Evolutionary conservation across 2,797 vertebrate species (phyloP).

Genomic region (Acridotheres tristis): DNA sequence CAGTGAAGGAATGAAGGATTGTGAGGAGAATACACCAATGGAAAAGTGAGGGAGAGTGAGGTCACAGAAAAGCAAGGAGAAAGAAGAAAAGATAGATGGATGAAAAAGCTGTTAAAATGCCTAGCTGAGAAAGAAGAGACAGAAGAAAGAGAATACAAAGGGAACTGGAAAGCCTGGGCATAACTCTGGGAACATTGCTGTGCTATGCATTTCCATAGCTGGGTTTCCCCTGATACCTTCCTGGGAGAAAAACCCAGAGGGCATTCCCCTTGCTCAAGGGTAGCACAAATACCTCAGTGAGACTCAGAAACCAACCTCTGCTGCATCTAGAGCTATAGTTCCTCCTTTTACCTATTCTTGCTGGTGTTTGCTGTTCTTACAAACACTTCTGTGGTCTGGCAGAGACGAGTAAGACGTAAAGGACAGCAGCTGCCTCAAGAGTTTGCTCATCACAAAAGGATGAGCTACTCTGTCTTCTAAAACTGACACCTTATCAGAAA

Average conservation of each 20-base stretch:
- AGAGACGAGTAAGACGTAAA: not conserved
- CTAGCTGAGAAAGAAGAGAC: not conserved
- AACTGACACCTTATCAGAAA: not conserved
- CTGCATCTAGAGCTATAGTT: not conserved
- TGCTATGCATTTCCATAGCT: not conserved
- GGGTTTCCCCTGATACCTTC: not conserved
- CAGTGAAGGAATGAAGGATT: not conserved
- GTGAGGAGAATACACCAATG: not conserved
- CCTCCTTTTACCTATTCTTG: not conserved
- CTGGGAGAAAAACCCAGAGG: not conserved
- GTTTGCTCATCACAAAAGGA: not conserved
- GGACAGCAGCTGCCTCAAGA: not conserved
- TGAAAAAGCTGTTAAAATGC: not conserved
- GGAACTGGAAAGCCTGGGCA: not conserved
- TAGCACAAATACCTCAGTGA: not conserved
- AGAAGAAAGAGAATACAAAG: not conserved
- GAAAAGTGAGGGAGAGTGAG: not conserved
- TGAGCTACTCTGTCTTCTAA: not conserved
- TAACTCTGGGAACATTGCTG: not conserved
- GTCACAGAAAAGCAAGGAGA: not conserved
- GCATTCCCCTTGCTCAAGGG: not conserved
- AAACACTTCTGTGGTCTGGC: not conserved
- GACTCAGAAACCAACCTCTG: not conserved
- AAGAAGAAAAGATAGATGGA: not conserved
- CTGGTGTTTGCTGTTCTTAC: not conserved